Evolutionary conservation across 2,888 invertebrate genomes (phyloP).

Genomic region (Limnephilus rhombicus): DNA sequence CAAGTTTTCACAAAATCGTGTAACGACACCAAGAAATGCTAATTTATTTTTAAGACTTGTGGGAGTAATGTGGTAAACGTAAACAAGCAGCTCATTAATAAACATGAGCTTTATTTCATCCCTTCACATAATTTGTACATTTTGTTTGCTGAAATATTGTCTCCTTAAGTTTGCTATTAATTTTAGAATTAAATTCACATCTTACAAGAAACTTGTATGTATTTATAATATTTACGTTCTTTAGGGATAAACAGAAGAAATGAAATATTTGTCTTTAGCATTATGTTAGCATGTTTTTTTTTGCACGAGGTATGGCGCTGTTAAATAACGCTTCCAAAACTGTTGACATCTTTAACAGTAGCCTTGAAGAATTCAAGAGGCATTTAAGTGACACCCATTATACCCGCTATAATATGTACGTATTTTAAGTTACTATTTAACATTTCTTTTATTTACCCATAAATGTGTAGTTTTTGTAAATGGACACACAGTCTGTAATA

Average conservation of each 20-base stretch:
- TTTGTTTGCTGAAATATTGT: background rate
- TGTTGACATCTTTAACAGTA: too few relatives aligned
- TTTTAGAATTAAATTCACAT: background rate
- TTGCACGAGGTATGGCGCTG: too few relatives aligned
- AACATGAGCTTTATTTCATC: background rate
- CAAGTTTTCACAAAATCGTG: background rate
- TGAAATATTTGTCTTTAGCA: too few relatives aligned
- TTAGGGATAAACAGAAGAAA: background rate
- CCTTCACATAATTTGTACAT: background rate
- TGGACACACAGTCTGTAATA: too few relatives aligned
- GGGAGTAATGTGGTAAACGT: background rate
- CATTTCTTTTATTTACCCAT: too few relatives aligned
- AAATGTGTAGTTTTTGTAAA: too few relatives aligned
- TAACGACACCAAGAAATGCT: background rate
- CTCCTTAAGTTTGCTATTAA: background rate
- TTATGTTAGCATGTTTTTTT: too few relatives aligned
- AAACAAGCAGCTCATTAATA: conserved; percentile 16
- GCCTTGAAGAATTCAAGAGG: too few relatives aligned
- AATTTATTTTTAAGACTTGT: background rate
- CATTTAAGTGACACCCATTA: too few relatives aligned
- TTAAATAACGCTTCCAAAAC: too few relatives aligned
- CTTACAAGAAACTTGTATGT: background rate
- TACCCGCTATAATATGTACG: too few relatives aligned
- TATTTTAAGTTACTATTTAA: too few relatives aligned
- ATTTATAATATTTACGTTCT: background rate